These are phyloP conservation scores for Atherix ibis DNA, from an alignment of 2,888 invertebrate genomes.

Conservation along the genomic window DNA sequence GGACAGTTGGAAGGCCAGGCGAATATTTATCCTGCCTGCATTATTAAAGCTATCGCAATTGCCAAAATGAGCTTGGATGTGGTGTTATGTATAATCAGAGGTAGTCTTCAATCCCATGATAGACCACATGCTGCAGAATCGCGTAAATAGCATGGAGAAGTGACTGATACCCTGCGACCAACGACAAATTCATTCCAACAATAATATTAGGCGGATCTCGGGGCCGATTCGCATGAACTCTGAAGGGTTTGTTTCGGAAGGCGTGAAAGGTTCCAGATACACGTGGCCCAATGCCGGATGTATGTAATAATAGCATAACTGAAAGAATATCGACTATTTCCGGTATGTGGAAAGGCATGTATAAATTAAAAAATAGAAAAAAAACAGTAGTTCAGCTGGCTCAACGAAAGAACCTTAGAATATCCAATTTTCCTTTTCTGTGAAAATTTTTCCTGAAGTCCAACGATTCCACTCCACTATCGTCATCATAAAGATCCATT, in stretches of 20 bases:
- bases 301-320: too few species aligned
- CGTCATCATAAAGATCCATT: too few species aligned
- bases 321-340: too few species aligned
- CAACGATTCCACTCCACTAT: too few species aligned
- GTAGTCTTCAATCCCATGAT: conserved; percentile 52
- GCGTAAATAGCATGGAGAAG: conserved; percentile 56
- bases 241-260: conserved; percentile 58
- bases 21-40: conserved; percentile 71
- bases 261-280: conserved; percentile 46
- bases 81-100: conserved; percentile 67
- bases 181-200: conserved; percentile 61
- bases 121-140: conserved; percentile 47
- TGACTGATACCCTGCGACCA: conserved; percentile 53
- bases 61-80: conserved; percentile 44
- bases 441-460: too few species aligned
- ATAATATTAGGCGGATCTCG: conserved; percentile 55
- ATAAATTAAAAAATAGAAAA: too few species aligned
- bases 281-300: conserved; percentile 34
- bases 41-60: conserved; percentile 45
- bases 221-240: conserved; percentile 47
- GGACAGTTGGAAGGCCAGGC: conserved; percentile 61
- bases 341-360: too few species aligned
- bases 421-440: too few species aligned
- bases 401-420: too few species aligned
- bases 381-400: too few species aligned